Evolutionary conservation across 2,113 vertebrate genomes (phyloP), one percentile per base, ranked within the genome.

Genomic region (Prunella fulvescens): DNA sequence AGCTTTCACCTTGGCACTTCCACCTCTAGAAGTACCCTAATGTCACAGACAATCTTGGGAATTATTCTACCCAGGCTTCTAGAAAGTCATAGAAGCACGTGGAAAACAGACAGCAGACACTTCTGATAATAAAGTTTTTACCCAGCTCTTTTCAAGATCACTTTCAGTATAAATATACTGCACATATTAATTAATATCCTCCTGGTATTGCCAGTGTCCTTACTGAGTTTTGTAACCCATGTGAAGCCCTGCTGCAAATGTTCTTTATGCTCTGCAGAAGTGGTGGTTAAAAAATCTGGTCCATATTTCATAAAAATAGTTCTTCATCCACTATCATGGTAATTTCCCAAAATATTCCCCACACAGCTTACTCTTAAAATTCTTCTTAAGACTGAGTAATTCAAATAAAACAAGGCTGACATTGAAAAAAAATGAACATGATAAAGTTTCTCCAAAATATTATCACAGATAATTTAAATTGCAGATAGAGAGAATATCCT

Each of bases 1-100:
- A 19, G 18, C 80, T 65, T 72, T 58, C 39, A 83, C 39, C 64
- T 86, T 70, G 60, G 67, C 47, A 56, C 42, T 58, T 42, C 39
- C 67, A 93, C 7, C 17, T 61, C 79, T 8, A 51, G 35, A 86
- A 77, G 33, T n/a, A 57, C 54, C 31, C 26, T 15, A 71, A 33
- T 9, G 15, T 22, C 50, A 77, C 0, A 0, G 58, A 77, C 0
- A 0, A 45, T 10, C 56, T 8, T 10, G 14, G 35, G 29, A 88
- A 62, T 77, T 47, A 53, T 50, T 81, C 60, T 42, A 6, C 33
- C 11, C 15, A 33, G 5, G 22, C n/a, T 94, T 80, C 70, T 28
- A 56, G 8, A 42, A 26, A 17, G 5, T 53, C 45, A 66, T 0
- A 50, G n/a, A 79, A 47, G 11, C 12, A 66, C 2, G 29, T 6